phyloP scores from a whole-genome alignment of 1,140 invertebrate genomes.

The Hypothenemus hampei region DNA sequence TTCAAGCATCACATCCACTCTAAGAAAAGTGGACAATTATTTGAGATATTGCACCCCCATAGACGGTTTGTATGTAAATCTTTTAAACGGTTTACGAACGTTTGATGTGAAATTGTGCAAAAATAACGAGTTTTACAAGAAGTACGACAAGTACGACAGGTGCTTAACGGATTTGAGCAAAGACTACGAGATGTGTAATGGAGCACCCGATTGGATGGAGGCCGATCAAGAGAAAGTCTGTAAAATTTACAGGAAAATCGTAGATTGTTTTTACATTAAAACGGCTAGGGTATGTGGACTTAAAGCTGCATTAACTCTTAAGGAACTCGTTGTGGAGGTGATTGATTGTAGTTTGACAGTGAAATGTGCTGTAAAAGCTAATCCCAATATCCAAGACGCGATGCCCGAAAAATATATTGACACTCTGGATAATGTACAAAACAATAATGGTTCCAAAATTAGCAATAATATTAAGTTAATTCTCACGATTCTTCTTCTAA shows the following conservation, averaged over 20 bases:
- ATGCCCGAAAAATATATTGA: conserved; percentile 35
- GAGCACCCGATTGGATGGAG: conserved; percentile 43
- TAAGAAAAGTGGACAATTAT: conserved; percentile 32
- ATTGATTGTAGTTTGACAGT: conserved; percentile 37
- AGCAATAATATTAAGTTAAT: not conserved
- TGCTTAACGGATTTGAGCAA: conserved; percentile 37
- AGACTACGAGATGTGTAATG: conserved; percentile 41
- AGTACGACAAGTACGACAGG: conserved; percentile 28
- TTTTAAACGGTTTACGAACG: conserved; percentile 35
- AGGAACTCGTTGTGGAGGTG: conserved; percentile 35
- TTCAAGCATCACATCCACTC: conserved; percentile 8
- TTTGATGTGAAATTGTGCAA: conserved; percentile 33
- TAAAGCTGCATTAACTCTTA: conserved; percentile 38
- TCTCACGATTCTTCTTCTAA: not conserved
- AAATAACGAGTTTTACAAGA: conserved; percentile 23
- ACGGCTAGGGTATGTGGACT: conserved; percentile 41
- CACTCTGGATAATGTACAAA: not conserved
- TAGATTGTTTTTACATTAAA: conserved; percentile 44
- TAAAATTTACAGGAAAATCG: conserved; percentile 40
- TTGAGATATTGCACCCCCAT: conserved; percentile 30
- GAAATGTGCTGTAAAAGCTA: conserved; percentile 42
- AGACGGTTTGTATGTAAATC: conserved; percentile 34
- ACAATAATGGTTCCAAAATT: not conserved
- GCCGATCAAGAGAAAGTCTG: conserved; percentile 32
- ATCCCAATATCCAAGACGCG: conserved; percentile 28